These are phyloP conservation scores for Hemaris fuciformis DNA, from an alignment of 2,888 invertebrate genomes.

Conservation along the genomic window DNA sequence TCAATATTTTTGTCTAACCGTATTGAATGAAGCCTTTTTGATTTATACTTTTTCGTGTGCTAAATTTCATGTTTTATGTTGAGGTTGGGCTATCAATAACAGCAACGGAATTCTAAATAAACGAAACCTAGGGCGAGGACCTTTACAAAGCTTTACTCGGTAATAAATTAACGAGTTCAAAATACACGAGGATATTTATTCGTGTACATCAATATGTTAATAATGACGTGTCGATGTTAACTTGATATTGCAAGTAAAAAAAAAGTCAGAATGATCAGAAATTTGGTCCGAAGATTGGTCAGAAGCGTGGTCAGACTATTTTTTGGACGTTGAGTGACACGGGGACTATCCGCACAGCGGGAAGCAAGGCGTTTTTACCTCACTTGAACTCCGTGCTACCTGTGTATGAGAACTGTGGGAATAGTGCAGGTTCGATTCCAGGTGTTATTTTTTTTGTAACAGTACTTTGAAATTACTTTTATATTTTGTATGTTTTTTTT, in stretches of 20 bases:
- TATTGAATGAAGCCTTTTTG: no score
- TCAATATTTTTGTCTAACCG: no score
- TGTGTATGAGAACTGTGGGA: constrained; percentile 26
- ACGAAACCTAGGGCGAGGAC: not conserved
- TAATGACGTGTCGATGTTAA: constrained; percentile 42
- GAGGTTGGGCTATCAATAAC: not conserved
- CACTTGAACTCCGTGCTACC: constrained; percentile 60
- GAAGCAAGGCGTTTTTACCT: constrained; percentile 63
- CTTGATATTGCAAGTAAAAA: constrained; percentile 33
- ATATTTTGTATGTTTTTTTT: no score
- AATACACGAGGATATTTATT: not conserved
- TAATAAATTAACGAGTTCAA: not conserved
- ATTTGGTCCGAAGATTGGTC: constrained; percentile 34
- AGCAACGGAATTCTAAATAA: not conserved
- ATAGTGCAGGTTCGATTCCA: not conserved
- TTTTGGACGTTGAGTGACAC: constrained; percentile 65
- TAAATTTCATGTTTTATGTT: not conserved
- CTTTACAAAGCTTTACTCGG: not conserved
- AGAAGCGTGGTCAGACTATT: constrained; percentile 21
- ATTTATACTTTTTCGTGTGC: no score
- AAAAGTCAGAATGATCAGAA: not conserved
- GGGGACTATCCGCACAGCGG: constrained; percentile 55
- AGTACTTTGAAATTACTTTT: no score
- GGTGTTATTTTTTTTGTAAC: no score
- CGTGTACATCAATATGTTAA: constrained; percentile 28